Evolutionary conservation across 2,888 invertebrate species (phyloP).

Genomic region (Eupithecia tripunctaria): DNA sequence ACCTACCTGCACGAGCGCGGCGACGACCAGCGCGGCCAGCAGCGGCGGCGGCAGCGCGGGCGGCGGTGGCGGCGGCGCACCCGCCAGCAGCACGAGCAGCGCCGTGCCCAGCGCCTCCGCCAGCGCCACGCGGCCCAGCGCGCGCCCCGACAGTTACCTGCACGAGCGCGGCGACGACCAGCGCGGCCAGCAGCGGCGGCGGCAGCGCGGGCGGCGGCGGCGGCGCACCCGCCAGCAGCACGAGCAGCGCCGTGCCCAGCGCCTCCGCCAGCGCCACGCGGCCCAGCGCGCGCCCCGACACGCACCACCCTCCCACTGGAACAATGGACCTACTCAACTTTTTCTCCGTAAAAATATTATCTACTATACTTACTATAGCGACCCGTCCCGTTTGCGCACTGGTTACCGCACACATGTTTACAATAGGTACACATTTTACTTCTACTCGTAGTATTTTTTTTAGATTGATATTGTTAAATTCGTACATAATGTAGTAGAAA

Average conservation of each 20-base stretch:
- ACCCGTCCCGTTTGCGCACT: no score
- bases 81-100: conserved; percentile 86
- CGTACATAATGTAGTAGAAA: no score
- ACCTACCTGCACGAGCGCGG: conserved; percentile 88
- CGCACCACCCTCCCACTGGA: conserved; percentile 2
- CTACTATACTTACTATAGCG: no score
- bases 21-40: conserved; percentile 87
- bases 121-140: conserved; percentile 60
- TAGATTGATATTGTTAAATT: no score
- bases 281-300: conserved; percentile 51
- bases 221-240: conserved; percentile 84
- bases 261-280: conserved; percentile 83
- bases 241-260: conserved; percentile 87
- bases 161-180: conserved; percentile 87
- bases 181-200: conserved; percentile 84
- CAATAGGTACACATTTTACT: no score
- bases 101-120: conserved; percentile 88
- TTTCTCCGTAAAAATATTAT: no score
- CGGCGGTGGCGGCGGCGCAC: conserved; percentile 60
- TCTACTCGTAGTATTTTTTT: no score
- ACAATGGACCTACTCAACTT: not conserved
- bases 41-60: conserved; percentile 57
- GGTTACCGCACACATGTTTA: no score
- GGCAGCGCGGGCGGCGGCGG: conserved; percentile 44
- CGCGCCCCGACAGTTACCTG: conserved; percentile 76